Percentiles rank a stretch among this genome's conserved stretches.
These are phyloP conservation scores for Anolis apletophallus DNA, from an alignment of 2,797 vertebrate genomes.

Conservation along the genomic window DNA sequence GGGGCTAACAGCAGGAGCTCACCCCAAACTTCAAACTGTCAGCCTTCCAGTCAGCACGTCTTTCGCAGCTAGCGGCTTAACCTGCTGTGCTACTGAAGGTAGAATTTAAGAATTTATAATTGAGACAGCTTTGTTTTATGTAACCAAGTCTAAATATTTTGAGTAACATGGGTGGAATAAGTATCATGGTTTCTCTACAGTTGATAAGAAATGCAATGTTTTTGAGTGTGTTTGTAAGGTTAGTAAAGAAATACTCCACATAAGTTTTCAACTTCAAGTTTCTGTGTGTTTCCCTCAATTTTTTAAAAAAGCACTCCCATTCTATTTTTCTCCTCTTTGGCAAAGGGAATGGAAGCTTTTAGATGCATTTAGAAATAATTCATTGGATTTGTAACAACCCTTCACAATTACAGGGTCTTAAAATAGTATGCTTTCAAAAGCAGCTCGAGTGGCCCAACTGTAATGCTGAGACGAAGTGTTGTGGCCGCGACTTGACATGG, in stretches of 20 bases:
- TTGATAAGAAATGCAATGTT: background rate
- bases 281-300: background rate
- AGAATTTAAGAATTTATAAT: background rate
- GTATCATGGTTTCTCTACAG: background rate
- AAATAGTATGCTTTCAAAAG: slow-evolving; percentile 3
- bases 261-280: background rate
- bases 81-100: no score
- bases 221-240: background rate
- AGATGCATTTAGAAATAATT: slow-evolving; percentile 1
- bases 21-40: no score
- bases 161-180: background rate
- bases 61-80: no score
- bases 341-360: background rate
- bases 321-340: background rate
- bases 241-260: background rate
- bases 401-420: background rate
- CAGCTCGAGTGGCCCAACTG: background rate
- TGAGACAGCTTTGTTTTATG: background rate
- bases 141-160: background rate
- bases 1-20: no score
- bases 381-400: background rate
- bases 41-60: no score
- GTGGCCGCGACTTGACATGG: background rate
- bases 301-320: background rate
- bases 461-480: background rate